phyloP scores from a whole-genome alignment of 1,140 invertebrate genomes.

The Bathynomus jamesi region DNA sequence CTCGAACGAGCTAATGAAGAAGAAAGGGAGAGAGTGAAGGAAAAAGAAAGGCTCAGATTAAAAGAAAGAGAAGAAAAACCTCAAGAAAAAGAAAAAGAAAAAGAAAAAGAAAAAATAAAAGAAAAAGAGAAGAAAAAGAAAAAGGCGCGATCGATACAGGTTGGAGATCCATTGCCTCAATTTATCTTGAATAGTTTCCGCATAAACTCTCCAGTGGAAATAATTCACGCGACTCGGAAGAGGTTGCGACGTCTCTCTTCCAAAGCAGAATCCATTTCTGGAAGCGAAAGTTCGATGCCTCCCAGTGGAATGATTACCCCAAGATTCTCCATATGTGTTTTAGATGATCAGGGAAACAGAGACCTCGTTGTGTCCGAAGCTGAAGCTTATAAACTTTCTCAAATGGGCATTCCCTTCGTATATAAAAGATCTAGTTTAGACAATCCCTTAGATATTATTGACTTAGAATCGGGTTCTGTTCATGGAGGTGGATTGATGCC shows the following conservation, averaged over 20 bases:
- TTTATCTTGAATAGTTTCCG: slow-evolving; percentile 33
- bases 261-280: slow-evolving; percentile 34
- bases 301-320: slow-evolving; percentile 23
- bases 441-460: slow-evolving; percentile 5
- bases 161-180: slow-evolving; percentile 37
- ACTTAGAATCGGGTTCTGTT: background rate
- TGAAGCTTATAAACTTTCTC: slow-evolving; percentile 19
- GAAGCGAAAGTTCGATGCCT: slow-evolving; percentile 33
- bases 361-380: slow-evolving; percentile 32
- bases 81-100: slow-evolving; percentile 1
- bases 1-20: background rate
- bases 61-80: slow-evolving; percentile 7
- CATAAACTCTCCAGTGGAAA: slow-evolving; percentile 32
- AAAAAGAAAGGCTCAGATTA: background rate
- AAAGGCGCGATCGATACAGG: slow-evolving; percentile 34
- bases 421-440: slow-evolving; percentile 11
- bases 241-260: slow-evolving; percentile 17
- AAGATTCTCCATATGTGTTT: slow-evolving; percentile 35
- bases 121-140: slow-evolving; percentile 26
- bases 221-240: slow-evolving; percentile 23
- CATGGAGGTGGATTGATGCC: background rate
- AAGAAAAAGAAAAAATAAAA: background rate
- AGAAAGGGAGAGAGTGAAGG: background rate
- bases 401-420: slow-evolving; percentile 20
- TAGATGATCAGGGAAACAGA: slow-evolving; percentile 28